phyloP scores from a whole-genome alignment of 2,888 invertebrate genomes.

The Pammene fasciana region DNA sequence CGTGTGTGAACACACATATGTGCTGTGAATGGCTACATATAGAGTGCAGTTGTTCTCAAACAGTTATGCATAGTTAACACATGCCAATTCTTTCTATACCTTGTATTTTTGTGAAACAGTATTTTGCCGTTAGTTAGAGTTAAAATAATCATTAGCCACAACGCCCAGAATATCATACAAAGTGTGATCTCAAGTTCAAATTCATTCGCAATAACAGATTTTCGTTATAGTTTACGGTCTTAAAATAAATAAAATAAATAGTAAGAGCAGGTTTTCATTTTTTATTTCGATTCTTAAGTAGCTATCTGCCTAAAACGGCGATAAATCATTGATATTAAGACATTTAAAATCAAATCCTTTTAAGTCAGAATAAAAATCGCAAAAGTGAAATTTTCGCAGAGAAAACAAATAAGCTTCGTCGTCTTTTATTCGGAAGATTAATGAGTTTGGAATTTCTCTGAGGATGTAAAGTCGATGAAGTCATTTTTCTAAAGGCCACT shows the following conservation, averaged over 20 bases:
- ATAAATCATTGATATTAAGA: slow-evolving; percentile 27
- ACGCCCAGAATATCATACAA: too few relatives aligned
- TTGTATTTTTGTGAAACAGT: too few relatives aligned
- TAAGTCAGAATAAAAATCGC: slow-evolving; percentile 44
- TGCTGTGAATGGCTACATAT: neutral
- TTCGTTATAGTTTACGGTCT: too few relatives aligned
- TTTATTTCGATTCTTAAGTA: neutral
- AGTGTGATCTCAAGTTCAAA: too few relatives aligned
- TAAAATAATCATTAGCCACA: too few relatives aligned
- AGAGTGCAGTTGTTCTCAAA: too few relatives aligned
- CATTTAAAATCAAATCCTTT: slow-evolving; percentile 32
- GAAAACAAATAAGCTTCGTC: slow-evolving; percentile 64
- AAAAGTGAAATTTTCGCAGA: slow-evolving; percentile 57
- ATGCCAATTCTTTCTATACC: too few relatives aligned
- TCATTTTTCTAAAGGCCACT: slow-evolving; percentile 74
- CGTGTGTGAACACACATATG: neutral
- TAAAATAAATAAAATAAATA: too few relatives aligned
- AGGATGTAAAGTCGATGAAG: slow-evolving; percentile 74
- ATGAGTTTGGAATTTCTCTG: slow-evolving; percentile 70
- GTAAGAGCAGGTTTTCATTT: too few relatives aligned
- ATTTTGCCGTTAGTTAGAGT: too few relatives aligned
- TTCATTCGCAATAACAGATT: too few relatives aligned
- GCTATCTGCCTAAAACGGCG: neutral
- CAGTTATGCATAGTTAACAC: too few relatives aligned
- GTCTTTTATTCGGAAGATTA: slow-evolving; percentile 62